Conservation (phyloP, 1,140 invertebrate genomes). For the Doryteuthis pealeii region DNA sequence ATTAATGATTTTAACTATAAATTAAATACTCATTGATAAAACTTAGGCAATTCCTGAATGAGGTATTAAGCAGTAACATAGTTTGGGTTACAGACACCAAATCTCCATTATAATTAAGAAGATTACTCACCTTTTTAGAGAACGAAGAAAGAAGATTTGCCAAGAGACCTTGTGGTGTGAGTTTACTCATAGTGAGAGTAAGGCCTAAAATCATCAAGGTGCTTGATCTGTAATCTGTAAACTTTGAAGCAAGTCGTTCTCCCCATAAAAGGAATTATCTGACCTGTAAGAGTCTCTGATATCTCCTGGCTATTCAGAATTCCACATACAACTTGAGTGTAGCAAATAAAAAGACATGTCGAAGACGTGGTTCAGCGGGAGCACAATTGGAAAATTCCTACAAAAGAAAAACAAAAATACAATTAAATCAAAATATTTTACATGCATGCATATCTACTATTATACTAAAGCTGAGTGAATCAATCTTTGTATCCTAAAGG, state of each 20-base stretch:
- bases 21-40: too few relatives aligned
- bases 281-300: constrained; percentile 71
- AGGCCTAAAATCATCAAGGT: constrained; percentile 74
- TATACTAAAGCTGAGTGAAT: too few relatives aligned
- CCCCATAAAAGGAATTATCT: constrained; percentile 72
- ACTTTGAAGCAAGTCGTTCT: constrained; percentile 67
- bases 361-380: constrained; percentile 56
- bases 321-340: constrained; percentile 72
- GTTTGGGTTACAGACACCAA: too few relatives aligned
- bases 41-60: too few relatives aligned
- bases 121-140: constrained; percentile 49
- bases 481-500: too few relatives aligned
- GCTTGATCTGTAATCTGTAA: constrained; percentile 71
- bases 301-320: constrained; percentile 66
- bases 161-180: constrained; percentile 68
- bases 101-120: too few relatives aligned
- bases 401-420: neutral
- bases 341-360: constrained; percentile 77
- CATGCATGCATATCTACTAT: too few relatives aligned
- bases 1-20: too few relatives aligned
- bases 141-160: constrained; percentile 66
- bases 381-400: neutral
- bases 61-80: too few relatives aligned
- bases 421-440: too few relatives aligned
- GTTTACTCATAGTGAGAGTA: constrained; percentile 68